Evolutionary conservation across 2,113 vertebrate genomes (phyloP).

Genomic region (Indicator maculatus): DNA sequence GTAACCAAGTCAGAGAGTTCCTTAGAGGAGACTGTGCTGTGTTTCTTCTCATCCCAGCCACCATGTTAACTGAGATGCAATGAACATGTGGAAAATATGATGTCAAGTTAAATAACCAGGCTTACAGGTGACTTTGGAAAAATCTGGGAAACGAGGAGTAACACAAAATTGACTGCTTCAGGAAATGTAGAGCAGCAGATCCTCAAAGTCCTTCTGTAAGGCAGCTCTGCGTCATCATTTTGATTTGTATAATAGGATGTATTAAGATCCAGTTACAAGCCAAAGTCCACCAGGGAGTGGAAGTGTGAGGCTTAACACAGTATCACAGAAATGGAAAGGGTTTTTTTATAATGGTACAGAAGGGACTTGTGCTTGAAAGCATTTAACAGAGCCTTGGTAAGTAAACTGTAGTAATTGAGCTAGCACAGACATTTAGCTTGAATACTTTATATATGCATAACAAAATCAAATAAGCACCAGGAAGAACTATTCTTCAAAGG

Average conservation of each 20-base stretch:
- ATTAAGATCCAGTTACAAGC: slow-evolving; percentile 59
- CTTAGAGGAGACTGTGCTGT: background rate
- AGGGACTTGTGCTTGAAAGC: slow-evolving; percentile 54
- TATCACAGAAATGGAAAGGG: slow-evolving; percentile 56
- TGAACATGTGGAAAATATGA: background rate
- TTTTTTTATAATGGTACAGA: slow-evolving; percentile 56
- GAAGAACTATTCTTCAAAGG: slow-evolving; percentile 49
- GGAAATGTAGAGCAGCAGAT: background rate
- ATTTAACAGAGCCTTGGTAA: slow-evolving; percentile 54
- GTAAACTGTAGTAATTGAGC: slow-evolving; percentile 54
- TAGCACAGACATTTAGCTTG: slow-evolving; percentile 49
- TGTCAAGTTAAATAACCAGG: background rate
- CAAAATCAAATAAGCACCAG: slow-evolving; percentile 59
- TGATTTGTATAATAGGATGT: background rate
- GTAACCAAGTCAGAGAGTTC: background rate
- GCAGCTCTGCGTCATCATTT: background rate
- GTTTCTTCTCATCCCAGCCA: background rate
- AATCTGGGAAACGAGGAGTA: background rate
- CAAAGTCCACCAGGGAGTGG: slow-evolving; percentile 40
- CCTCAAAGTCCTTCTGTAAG: background rate
- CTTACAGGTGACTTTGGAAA: background rate
- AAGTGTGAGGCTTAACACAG: slow-evolving; percentile 62
- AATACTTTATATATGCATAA: slow-evolving; percentile 41
- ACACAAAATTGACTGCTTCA: background rate
- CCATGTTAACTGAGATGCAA: background rate